These are phyloP conservation scores for Carassius carassius DNA, from an alignment of 2,113 vertebrate genomes.

Conservation along the genomic window DNA sequence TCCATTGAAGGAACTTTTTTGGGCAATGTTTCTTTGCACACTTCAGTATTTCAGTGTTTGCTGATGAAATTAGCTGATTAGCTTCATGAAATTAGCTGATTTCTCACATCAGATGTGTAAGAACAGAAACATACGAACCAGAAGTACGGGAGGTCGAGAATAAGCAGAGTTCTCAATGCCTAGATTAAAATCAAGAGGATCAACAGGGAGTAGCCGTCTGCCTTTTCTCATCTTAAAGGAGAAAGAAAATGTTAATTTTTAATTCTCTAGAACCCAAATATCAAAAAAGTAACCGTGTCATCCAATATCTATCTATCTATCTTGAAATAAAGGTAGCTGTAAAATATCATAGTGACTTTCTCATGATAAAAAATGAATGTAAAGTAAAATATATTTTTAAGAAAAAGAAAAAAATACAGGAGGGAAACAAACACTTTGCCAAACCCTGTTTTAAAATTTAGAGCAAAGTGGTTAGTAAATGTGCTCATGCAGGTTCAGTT, in stretches of 20 bases:
- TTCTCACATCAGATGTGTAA: slow-evolving; percentile 7
- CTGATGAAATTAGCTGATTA: not conserved
- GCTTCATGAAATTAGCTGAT: not conserved
- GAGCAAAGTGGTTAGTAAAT: not conserved
- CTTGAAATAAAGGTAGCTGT: not conserved
- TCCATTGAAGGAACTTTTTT: not conserved
- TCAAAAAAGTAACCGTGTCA: not conserved
- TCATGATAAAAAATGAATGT: not conserved
- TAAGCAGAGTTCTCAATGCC: slow-evolving; percentile 73
- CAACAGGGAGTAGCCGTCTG: slow-evolving; percentile 85
- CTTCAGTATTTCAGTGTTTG: not conserved
- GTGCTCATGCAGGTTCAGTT: not conserved
- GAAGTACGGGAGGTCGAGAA: slow-evolving; percentile 64
- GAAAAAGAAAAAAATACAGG: not conserved
- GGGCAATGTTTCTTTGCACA: not conserved
- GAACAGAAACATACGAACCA: slow-evolving; percentile 62
- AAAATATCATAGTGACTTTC: not conserved
- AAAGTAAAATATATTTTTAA: not conserved
- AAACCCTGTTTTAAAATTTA: not conserved
- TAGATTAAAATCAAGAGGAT: slow-evolving; percentile 81
- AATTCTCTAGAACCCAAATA: not conserved
- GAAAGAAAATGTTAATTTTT: slow-evolving; percentile 3
- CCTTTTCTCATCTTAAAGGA: slow-evolving; percentile 76
- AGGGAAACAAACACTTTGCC: not conserved
- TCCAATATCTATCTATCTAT: not conserved